phyloP scores from a whole-genome alignment of 1,140 invertebrate genomes.

The Pogonomyrmex californicus region DNA sequence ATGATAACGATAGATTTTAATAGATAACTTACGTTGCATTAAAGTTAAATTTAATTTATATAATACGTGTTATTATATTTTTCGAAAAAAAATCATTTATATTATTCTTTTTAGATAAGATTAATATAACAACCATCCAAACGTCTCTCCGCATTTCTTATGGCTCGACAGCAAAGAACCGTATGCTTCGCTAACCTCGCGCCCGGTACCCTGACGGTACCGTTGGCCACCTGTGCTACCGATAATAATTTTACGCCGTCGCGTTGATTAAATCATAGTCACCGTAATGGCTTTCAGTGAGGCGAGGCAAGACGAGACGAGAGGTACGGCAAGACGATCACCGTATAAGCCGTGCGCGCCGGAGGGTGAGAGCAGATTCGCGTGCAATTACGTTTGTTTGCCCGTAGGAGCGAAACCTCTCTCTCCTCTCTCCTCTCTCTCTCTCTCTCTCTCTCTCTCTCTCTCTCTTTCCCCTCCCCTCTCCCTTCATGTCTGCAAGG shows the following conservation, averaged over 20 bases:
- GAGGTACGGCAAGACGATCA: slow-evolving; percentile 39
- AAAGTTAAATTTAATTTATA: background rate
- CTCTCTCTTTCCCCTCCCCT: slow-evolving; percentile 14
- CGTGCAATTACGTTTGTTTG: slow-evolving; percentile 80
- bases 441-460: slow-evolving; percentile 10
- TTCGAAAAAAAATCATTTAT: background rate
- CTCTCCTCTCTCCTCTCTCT: background rate
- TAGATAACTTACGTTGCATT: background rate
- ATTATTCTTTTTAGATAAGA: background rate
- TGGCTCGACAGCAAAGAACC: slow-evolving; percentile 30
- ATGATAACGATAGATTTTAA: background rate
- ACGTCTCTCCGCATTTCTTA: slow-evolving; percentile 23
- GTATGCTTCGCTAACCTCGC: background rate
- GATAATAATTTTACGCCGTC: slow-evolving; percentile 77
- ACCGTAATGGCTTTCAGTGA: slow-evolving; percentile 55
- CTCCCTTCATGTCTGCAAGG: slow-evolving; percentile 26
- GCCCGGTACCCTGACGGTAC: slow-evolving; percentile 20
- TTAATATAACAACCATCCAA: background rate
- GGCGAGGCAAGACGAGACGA: slow-evolving; percentile 16
- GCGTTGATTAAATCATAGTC: slow-evolving; percentile 76
- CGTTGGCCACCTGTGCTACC: slow-evolving; percentile 64
- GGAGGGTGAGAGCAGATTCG: slow-evolving; percentile 61
- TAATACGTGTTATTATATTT: background rate
- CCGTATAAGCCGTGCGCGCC: slow-evolving; percentile 55
- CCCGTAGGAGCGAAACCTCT: slow-evolving; percentile 57